Evolutionary conservation across 2,113 vertebrate species (phyloP), one percentile per base, ranked within the genome.

Genomic region (Sialia sialis): DNA sequence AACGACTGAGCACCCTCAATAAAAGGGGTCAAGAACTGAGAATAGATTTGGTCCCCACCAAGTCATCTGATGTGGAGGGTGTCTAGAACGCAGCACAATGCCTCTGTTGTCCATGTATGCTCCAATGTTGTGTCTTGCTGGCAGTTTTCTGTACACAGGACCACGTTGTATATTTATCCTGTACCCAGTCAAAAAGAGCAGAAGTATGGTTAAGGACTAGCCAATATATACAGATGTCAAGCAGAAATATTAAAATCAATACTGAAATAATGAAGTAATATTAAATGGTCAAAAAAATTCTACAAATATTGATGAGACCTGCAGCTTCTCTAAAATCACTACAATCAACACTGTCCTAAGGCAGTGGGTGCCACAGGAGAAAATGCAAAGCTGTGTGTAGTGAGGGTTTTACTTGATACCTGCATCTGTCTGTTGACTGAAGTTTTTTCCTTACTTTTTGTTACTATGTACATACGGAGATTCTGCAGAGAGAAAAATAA

Each of bases 71-170:
- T 0, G 0, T 27, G 36, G 41, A 77, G 4, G 43, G 3, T 21
- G 13, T 18, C 13, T 27, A 52, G 32, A 38, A 81, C 41, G 25
- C 36, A 73, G 48, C 7, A 14, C 8, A 43, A 30, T 0, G 0
- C 19, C 26, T 84, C 36, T 75, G 11, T 16, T 77, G 18, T 79
- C 69, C 21, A 27, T n/a, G 6, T 51, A 32, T 9, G 19, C 48
- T 80, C 9, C 44, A 56, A 20, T 4, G 9, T 15, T 62, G 22
- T 34, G 48, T 51, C 51, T 32, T 86, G 19, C 15, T 54, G 27
- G n/a, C 29, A 16, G 8, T 83, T 73, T 76, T 46, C 34, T 64
- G 11, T 68, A 38, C 34, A 39, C 1, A 6, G 88, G 48, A 55
- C 15, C 15, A 29, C 7, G 1, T 16, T 44, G 19, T 23, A 21